phyloP scores from a whole-genome alignment of 2,797 vertebrate species.

The Acipenser ruthenus region DNA sequence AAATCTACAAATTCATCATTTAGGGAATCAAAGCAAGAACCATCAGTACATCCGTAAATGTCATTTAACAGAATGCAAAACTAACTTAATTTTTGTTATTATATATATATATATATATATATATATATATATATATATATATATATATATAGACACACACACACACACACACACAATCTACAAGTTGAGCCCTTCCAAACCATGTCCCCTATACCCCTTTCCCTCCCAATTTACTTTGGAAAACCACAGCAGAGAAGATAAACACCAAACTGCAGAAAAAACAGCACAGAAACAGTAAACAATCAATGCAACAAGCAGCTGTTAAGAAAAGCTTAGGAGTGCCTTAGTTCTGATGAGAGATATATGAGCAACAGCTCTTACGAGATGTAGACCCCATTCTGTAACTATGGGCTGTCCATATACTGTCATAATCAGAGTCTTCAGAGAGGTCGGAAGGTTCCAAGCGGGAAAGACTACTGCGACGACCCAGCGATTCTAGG shows the following conservation, averaged over 20 bases:
- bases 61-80: background rate
- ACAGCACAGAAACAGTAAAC: constrained; percentile 81
- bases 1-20: constrained; percentile 23
- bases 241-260: constrained; percentile 49
- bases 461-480: constrained; percentile 89
- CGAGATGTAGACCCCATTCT: constrained; percentile 94
- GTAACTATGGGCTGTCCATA: constrained; percentile 99
- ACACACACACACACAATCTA: constrained; percentile 3
- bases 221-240: constrained; percentile 38
- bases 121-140: background rate
- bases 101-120: background rate
- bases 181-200: background rate
- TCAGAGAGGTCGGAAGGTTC: constrained; percentile 96
- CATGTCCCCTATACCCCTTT: background rate
- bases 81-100: background rate
- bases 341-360: constrained; percentile 95
- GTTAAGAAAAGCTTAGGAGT: constrained; percentile 71
- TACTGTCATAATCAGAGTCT: constrained; percentile 99
- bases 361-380: constrained; percentile 93
- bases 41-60: constrained; percentile 6
- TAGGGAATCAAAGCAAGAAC: constrained; percentile 35
- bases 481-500: constrained; percentile 85
- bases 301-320: constrained; percentile 84
- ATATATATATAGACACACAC: background rate
- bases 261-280: constrained; percentile 69